Percentiles rank a stretch among this genome's conserved stretches.
Conservation (phyloP, 2,797 vertebrate genomes). For the Chromobotia macracanthus region DNA sequence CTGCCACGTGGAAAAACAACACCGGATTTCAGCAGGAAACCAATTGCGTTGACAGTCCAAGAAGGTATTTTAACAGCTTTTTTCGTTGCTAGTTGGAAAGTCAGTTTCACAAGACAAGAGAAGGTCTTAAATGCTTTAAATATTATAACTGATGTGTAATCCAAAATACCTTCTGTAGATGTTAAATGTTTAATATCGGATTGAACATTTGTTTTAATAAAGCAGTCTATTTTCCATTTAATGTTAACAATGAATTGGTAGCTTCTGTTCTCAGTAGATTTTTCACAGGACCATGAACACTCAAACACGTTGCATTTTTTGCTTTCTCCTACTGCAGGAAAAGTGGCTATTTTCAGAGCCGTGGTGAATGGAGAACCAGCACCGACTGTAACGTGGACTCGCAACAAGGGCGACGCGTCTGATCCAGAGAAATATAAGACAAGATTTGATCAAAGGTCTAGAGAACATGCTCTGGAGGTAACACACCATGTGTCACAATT, state of each 20-base stretch:
- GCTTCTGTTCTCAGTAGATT: not conserved
- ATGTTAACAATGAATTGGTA: not conserved
- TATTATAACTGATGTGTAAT: too few species aligned
- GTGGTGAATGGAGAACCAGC: constrained; percentile 82
- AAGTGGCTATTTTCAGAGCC: constrained; percentile 83
- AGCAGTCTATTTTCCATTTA: not conserved
- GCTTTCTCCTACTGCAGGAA: constrained; percentile 74
- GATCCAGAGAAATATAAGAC: constrained; percentile 77
- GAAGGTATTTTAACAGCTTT: constrained; percentile 75
- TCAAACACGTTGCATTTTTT: not conserved
- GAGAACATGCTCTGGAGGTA: constrained; percentile 85
- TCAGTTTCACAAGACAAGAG: too few species aligned
- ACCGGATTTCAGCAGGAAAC: constrained; percentile 85
- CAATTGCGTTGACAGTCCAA: constrained; percentile 77
- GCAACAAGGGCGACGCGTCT: constrained; percentile 71
- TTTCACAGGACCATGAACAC: not conserved
- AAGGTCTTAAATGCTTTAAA: too few species aligned
- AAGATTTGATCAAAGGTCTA: constrained; percentile 68
- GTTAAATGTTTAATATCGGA: too few species aligned
- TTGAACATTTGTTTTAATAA: not conserved
- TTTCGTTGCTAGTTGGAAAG: too few species aligned
- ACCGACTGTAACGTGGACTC: constrained; percentile 82
- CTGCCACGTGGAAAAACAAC: constrained; percentile 81
- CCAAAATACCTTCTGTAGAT: too few species aligned
- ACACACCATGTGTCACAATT: constrained; percentile 34